Base-by-base conservation (phyloP, 23 tunicate species). In the Ascidia mentula region DNA sequence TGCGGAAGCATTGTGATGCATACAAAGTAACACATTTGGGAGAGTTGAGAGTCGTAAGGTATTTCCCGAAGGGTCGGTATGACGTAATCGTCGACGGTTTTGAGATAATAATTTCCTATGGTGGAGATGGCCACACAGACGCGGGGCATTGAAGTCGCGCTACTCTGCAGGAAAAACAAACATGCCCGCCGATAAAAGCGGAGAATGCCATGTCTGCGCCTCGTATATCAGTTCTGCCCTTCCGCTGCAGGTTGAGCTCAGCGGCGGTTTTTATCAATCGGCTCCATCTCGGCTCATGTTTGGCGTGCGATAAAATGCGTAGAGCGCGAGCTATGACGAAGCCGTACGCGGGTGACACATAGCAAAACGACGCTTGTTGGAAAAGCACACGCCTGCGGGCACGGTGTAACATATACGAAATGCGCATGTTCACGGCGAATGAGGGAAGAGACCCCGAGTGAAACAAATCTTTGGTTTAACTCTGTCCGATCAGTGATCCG, bases 141-240 rank as follows among this genome's bases (percentile, higher is more conserved):
- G 65, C 65, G 22, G 28, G 28, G 4, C 65, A 53, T 53, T 53
- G 65, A 53, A 53, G 65, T 53, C 24, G 22, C 28, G 13, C 13
- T 9, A 28, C 65, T 53, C 28, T 53, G 65, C 42, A 74, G 40
- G 26, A 74, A 40, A 15, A 74, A 74, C 32, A 74, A 74, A 36
- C 32, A 36, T 46, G 78, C n/a, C n/a, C 45, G 46, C 78, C 22
- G 78, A 74, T 38, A 74, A 74, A n/a, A 74, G 40, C 37, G 34
- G 24, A 40, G 80, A 77, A 53, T 59, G 46, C 38, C 45, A 31
- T 74, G 78, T 35, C 75, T 34, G 75, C 34, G 46, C 78, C n/a
- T 28, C 65, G 65, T 53, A 53, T 53, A 53, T 53, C 65, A 53
- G 24, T 53, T 26, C 24, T 53, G 65, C 65, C 65, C 65, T 53